Evolutionary conservation across 2,888 invertebrate species (phyloP), one percentile per base, ranked within the genome.

Genomic region (Eudemis profundana): DNA sequence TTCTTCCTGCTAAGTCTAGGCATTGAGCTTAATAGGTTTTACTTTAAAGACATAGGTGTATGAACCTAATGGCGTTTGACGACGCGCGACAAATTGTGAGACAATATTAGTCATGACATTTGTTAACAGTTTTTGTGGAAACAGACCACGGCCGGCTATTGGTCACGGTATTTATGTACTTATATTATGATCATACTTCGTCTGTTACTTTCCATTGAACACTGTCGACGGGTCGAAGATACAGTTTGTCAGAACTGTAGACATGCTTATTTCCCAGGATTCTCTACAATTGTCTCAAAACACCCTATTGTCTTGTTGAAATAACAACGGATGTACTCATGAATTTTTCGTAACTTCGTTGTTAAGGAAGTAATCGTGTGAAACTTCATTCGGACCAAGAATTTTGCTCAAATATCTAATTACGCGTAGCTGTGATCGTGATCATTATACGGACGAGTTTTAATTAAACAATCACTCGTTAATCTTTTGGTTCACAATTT

Each of bases 361-460:
- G 86, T 86, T 78, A 76, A 86, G 86, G 88, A 89, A 88, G 87
- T 89, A 85, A 87, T 86, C 81, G 87, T 90, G 90, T 82, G 90
- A 90, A 89, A 78, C 77, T 75, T 76, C 63, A 77, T 73, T 70
- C 76, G 77, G 67, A 71, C 72, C 70, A 70, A 69, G 78, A 79
- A 79, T 78, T 73, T 75, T 78, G 74, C 71, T 70, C 74, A 72
- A 74, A 73, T 73, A 74, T 76, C 71, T 78, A 73, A 75, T 75
- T 73, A 73, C 68, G 68, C 69, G 64, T 61, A 69, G 66, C 56
- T 29, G 23, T 19, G 42, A 54, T 33, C 44, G 33, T 36, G 42
- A 54, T 44, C 44, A 46, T 49, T 60, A 59, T 44, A 36, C 36
- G 23, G 59, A 59, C 33, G 21, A 60, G n/a, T 42, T 8, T 21